Conservation (phyloP, 35 echinoderm and acorn worm species). For the Heliocidaris erythrogramma region DNA sequence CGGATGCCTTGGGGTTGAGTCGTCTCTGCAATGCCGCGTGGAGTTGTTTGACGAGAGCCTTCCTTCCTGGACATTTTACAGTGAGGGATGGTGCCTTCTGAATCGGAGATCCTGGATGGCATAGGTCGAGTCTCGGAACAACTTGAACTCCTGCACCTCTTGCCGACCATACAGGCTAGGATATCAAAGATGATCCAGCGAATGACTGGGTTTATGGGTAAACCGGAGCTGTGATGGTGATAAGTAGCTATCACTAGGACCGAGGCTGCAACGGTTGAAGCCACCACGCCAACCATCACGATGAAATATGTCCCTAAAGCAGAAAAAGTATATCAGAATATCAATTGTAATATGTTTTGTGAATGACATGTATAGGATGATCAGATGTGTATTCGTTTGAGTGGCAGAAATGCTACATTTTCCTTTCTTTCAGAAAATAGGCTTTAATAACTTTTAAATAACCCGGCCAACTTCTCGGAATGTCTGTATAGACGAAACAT, state of each 20-base stretch:
- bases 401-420: neutral
- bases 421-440: no score
- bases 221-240: constrained; percentile 64
- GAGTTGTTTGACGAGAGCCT: neutral
- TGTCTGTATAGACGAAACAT: no score
- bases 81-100: neutral
- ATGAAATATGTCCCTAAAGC: constrained; percentile 86
- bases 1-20: neutral
- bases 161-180: constrained; percentile 55
- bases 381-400: neutral
- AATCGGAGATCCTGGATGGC: neutral
- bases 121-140: neutral
- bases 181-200: constrained; percentile 62
- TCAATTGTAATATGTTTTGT: neutral
- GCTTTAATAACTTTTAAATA: no score
- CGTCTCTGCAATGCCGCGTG: neutral
- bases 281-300: constrained; percentile 71
- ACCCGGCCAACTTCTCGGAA: no score
- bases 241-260: constrained; percentile 68
- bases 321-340: neutral
- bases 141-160: neutral
- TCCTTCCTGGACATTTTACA: neutral
- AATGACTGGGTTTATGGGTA: constrained; percentile 54
- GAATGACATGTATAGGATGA: neutral
- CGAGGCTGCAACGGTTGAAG: constrained; percentile 69